Evolutionary conservation across 2,888 invertebrate genomes (phyloP).

Genomic region (Liposcelis brunnea): DNA sequence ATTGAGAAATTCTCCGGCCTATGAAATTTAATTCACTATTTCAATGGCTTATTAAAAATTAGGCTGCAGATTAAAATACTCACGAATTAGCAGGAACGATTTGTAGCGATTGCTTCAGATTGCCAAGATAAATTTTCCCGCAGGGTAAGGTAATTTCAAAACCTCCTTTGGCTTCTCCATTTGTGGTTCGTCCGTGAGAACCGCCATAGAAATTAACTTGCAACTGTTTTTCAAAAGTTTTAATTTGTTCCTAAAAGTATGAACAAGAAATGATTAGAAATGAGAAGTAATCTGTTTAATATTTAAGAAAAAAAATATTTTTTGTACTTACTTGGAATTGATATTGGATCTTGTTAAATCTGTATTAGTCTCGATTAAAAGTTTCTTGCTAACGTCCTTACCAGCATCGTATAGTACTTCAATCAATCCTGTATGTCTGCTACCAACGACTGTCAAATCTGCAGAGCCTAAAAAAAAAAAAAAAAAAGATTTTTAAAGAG

Average conservation of each 20-base stretch:
- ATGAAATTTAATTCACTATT: too few species aligned
- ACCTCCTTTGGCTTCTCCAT: slow-evolving; percentile 30
- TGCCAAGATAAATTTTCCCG: slow-evolving; percentile 28
- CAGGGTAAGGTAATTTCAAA: slow-evolving; percentile 34
- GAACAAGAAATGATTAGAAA: too few species aligned
- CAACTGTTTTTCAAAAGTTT: slow-evolving; percentile 31
- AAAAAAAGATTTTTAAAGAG: too few species aligned
- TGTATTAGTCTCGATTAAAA: slow-evolving; percentile 45
- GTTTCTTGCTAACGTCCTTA: slow-evolving; percentile 48
- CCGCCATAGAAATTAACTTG: slow-evolving; percentile 30
- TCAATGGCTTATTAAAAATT: too few species aligned
- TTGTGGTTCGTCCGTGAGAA: slow-evolving; percentile 26
- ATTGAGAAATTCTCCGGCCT: too few species aligned
- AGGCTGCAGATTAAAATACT: not conserved
- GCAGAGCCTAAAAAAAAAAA: too few species aligned
- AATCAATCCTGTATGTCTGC: slow-evolving; percentile 40
- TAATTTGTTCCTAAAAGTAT: slow-evolving; percentile 28
- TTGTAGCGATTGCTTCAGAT: slow-evolving; percentile 23
- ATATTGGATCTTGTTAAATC: slow-evolving; percentile 33
- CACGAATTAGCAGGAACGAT: slow-evolving; percentile 2
- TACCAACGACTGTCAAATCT: slow-evolving; percentile 40
- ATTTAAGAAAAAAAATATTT: too few species aligned
- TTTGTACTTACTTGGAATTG: slow-evolving; percentile 48
- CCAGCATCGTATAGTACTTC: slow-evolving; percentile 50
- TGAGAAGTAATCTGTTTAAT: too few species aligned